A percentile compares a stretch with the other conserved stretches of the same genome.
Conservation (phyloP, 2,797 vertebrate species). For the Parauchenoglanis punctatus region DNA sequence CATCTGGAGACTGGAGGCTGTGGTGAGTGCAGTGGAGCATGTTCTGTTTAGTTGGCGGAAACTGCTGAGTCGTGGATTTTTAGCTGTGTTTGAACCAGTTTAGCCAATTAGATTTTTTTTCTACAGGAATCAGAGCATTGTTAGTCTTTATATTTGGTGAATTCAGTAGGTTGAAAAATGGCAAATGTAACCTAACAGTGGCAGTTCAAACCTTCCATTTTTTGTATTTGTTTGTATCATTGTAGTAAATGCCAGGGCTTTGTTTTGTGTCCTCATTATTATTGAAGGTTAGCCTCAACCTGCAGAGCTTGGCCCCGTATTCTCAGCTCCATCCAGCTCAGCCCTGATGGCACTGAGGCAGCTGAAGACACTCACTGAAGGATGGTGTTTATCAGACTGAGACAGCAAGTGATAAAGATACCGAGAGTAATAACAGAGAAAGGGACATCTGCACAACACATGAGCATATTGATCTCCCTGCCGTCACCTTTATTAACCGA, state of each 20-base stretch:
- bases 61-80: constrained; percentile 4
- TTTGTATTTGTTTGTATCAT: not conserved
- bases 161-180: not conserved
- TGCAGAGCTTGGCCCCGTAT: constrained; percentile 1
- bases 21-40: constrained; percentile 27
- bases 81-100: not conserved
- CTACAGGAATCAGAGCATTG: not conserved
- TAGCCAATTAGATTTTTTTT: not conserved
- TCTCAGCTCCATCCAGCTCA: not conserved
- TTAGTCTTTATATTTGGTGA: constrained; percentile 2
- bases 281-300: constrained; percentile 12
- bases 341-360: not conserved
- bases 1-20: constrained; percentile 43
- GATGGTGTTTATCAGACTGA: constrained; percentile 6
- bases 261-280: constrained; percentile 2
- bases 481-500: constrained; percentile 65
- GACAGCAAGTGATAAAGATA: not conserved
- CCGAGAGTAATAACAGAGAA: constrained; percentile 3
- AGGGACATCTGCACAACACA: constrained; percentile 23
- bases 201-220: not conserved
- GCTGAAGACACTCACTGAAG: constrained; percentile 13
- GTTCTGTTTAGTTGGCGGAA: constrained; percentile 13
- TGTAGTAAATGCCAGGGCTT: not conserved
- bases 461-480: constrained; percentile 51
- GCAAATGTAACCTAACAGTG: not conserved